Percentiles rank a stretch among this genome's conserved stretches.
phyloP scores from a whole-genome alignment of 2,113 vertebrate genomes.

The Ariopsis seemanni region DNA sequence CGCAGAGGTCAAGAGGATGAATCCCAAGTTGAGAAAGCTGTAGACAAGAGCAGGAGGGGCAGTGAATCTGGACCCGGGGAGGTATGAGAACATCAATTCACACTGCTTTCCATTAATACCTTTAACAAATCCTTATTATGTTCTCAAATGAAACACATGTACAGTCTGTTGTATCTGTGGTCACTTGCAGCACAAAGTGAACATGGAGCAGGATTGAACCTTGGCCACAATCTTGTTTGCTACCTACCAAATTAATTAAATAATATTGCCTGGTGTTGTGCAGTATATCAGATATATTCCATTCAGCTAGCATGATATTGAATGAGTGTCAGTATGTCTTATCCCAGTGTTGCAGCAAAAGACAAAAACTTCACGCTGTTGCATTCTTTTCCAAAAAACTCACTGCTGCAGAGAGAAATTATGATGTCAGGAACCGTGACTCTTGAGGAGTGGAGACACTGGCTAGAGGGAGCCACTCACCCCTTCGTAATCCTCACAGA shows the following conservation, averaged over 20 bases:
- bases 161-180: background rate
- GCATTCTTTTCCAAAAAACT: too few relatives aligned
- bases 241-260: background rate
- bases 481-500: too few relatives aligned
- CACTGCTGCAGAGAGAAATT: too few relatives aligned
- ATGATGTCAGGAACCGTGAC: too few relatives aligned
- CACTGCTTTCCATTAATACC: background rate
- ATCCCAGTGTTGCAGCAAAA: too few relatives aligned
- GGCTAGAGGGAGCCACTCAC: too few relatives aligned
- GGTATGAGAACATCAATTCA: slow-evolving; percentile 60
- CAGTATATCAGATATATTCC: too few relatives aligned
- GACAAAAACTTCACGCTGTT: too few relatives aligned
- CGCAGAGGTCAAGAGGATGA: slow-evolving; percentile 81
- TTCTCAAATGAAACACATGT: background rate
- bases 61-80: slow-evolving; percentile 72
- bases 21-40: slow-evolving; percentile 72
- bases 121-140: background rate
- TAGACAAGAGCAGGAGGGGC: slow-evolving; percentile 70
- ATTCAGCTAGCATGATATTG: too few relatives aligned
- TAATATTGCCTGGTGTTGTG: too few relatives aligned
- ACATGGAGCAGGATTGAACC: background rate
- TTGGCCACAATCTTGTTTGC: background rate
- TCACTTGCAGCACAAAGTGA: background rate
- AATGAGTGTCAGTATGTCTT: too few relatives aligned
- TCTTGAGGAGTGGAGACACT: too few relatives aligned